Base-by-base conservation (phyloP, 2,888 invertebrate species). In the Drymonia ruficornis region DNA sequence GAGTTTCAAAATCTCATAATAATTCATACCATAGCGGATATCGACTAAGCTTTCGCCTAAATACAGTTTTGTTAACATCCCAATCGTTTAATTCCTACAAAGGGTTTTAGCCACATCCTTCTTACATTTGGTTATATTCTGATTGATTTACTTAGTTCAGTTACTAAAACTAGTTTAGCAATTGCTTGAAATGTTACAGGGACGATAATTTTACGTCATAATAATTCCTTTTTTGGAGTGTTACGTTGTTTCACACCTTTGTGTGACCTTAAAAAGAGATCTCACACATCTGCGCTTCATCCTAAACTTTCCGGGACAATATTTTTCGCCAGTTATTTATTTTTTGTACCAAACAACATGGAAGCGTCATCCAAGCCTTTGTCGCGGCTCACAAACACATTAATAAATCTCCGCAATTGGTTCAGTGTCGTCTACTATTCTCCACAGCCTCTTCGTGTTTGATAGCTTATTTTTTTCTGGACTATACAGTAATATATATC, bases 381-480 rank as follows among this genome's bases (percentile, higher is more conserved):
- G 73, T 74, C 66, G 59, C 56, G 61, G 62, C 67, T 76, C 71
- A 70, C 79, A 84, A 83, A 83, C 84, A 84, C 70, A 79, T 82
- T 79, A 78, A 82, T 85, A 85, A 83, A 84, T 86, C 80, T 79
- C 66, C 61, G 62, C 72, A 78, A 80, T 78, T 67, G 78, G 74
- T 75, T 70, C 67, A 53, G 67, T 69, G 66, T 66, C 71, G 55
- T 63, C 55, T 69, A 48, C 54, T 45, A 49, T 69, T 53, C 61
- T 67, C 64, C 52, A 55, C 59, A 66, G 65, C 52, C 62, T 65
- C 53, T 63, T 63, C 61, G 70, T 59, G 38, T 58, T 59, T 56
- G 59, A 65, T 72, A 65, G 66, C 65, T 78, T 79, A 74, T 78
- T 80, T 76, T 77, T 73, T 69, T 5, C n/a, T 36, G n/a, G 13